Evolutionary conservation across 2,888 invertebrate genomes (phyloP).

Genomic region (Scaptomyza tumidula): DNA sequence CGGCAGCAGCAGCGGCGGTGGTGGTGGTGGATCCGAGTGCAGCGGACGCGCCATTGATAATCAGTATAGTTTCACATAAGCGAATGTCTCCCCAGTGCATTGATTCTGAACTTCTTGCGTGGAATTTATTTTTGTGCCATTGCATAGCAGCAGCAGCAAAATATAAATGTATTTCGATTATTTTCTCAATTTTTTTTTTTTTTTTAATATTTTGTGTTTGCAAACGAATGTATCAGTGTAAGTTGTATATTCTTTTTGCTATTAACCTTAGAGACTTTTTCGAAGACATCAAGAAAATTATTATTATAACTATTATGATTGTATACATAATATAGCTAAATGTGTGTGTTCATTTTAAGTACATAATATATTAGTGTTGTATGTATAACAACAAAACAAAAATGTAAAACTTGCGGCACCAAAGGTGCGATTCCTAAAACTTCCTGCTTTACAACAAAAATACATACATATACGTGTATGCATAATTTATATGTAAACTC

Average conservation of each 20-base stretch:
- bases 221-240: slow-evolving; percentile 38
- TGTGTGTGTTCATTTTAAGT: slow-evolving; percentile 79
- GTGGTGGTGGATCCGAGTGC: slow-evolving; percentile 50
- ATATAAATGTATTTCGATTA: slow-evolving; percentile 52
- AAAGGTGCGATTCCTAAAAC: slow-evolving; percentile 80
- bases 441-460: slow-evolving; percentile 79
- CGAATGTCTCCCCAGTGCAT: slow-evolving; percentile 36
- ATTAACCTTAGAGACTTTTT: slow-evolving; percentile 54
- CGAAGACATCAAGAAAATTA: slow-evolving; percentile 76
- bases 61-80: slow-evolving; percentile 90
- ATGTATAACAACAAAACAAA: slow-evolving; percentile 59
- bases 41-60: slow-evolving; percentile 90
- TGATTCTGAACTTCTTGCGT: slow-evolving; percentile 54
- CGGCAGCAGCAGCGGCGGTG: slow-evolving; percentile 25
- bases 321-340: slow-evolving; percentile 75
- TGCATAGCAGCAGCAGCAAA: slow-evolving; percentile 47
- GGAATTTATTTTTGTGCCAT: slow-evolving; percentile 75
- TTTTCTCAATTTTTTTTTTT: slow-evolving; percentile 11
- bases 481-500: slow-evolving; percentile 33
- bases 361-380: slow-evolving; percentile 68
- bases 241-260: slow-evolving; percentile 53
- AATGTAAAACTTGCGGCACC: slow-evolving; percentile 65
- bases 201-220: slow-evolving; percentile 14
- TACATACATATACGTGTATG: slow-evolving; percentile 40
- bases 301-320: slow-evolving; percentile 70